Evolutionary conservation across 2,888 invertebrate genomes (phyloP), one percentile per base, ranked within the genome.

Genomic region (Caenorhabditis macrosperma): DNA sequence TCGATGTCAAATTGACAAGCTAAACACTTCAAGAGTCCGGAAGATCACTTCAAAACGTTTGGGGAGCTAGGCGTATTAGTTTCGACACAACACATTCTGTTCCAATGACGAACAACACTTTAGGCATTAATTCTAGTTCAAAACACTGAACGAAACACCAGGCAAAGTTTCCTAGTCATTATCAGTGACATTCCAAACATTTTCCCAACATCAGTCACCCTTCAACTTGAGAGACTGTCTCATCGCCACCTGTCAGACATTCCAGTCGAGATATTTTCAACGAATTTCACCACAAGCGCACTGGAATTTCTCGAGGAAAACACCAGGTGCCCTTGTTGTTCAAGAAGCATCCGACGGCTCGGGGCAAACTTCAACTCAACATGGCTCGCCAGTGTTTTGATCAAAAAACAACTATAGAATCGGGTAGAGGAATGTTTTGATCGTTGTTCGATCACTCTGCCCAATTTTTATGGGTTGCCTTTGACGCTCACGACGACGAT

Each of bases 391-490:
- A 26, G 10, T 46, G 22, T 71, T 71, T 71, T 71, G 71, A 55
- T 20, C 52, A 30, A 60, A 60, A 20, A 52, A 52, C 33, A 68
- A 35, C 6, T 28, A 24, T 1, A 35, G 50, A 64, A 55, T 38
- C 48, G 48, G 38, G 28, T 24, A 15, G 57, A 2, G 35, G 28
- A 33, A 44, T 71, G 61, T 71, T 71, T 71, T 71, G 71, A 61
- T 71, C 71, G 46, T 71, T 71, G 54, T 71, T 61, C 71, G 61
- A 71, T 54, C 71, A 59, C 26, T 46, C 26, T 33, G 26, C 54
- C 71, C 33, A 54, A n/a, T 24, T 71, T 69, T 71, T 71, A 61
- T 55, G 61, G 71, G 54, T 57, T 38, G 72, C 55, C 72, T 55
- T 63, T 63, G 63, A 35, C 54, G 52, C 54, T 60, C 52, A 54